Percentiles rank a stretch among this genome's conserved stretches.
These are phyloP conservation scores for Lochmaea capreae DNA, from an alignment of 2,888 invertebrate species.

Conservation along the genomic window DNA sequence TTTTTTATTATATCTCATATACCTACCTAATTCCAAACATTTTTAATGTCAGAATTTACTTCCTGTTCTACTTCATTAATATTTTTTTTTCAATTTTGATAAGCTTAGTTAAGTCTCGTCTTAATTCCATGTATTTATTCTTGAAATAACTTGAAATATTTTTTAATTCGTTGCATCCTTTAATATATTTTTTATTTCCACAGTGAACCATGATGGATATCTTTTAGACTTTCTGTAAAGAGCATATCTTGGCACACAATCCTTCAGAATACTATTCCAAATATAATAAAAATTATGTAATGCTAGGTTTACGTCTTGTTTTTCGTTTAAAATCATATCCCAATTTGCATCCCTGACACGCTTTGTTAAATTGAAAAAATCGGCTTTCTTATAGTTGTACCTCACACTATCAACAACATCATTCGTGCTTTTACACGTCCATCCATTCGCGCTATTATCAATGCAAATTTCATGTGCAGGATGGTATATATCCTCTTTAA, in stretches of 20 bases:
- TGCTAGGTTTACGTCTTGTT: slow-evolving; percentile 17
- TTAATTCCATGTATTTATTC: slow-evolving; percentile 4
- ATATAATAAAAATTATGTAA: not conserved
- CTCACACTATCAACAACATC: no score
- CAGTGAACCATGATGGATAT: not conserved
- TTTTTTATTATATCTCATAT: no score
- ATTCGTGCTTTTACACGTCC: not conserved
- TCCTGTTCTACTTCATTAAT: no score
- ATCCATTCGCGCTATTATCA: not conserved
- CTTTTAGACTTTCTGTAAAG: not conserved
- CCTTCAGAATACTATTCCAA: slow-evolving; percentile 4
- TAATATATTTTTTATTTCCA: slow-evolving; percentile 5
- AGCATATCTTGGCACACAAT: slow-evolving; percentile 14
- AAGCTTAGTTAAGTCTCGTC: slow-evolving; percentile 6
- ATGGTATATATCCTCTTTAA: slow-evolving; percentile 20
- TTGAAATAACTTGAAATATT: slow-evolving; percentile 6
- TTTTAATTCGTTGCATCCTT: slow-evolving; percentile 4
- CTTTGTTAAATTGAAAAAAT: not conserved
- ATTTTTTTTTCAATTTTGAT: no score
- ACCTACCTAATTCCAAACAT: no score
- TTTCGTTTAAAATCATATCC: slow-evolving; percentile 14
- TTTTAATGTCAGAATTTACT: no score
- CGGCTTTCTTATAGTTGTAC: not conserved
- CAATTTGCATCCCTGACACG: slow-evolving; percentile 12
- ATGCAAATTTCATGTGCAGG: slow-evolving; percentile 14